A percentile compares a stretch with the other conserved stretches of the same genome.
Evolutionary conservation across 1,140 invertebrate species (phyloP).

Genomic region (Sitodiplosis mosellana): DNA sequence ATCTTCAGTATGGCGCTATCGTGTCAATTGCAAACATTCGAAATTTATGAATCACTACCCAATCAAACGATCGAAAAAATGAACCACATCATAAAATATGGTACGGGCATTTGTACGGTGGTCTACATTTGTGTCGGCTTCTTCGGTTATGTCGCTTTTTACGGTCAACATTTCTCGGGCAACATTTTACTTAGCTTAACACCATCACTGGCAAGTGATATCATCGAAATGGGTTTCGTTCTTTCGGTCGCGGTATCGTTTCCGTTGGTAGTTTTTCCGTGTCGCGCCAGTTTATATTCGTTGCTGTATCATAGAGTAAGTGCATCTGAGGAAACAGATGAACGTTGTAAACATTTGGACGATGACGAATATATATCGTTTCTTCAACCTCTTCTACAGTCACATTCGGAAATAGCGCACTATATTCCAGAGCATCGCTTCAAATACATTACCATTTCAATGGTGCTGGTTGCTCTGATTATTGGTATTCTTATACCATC

Average conservation of each 20-base stretch:
- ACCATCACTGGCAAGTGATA: slow-evolving; percentile 57
- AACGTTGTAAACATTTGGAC: background rate
- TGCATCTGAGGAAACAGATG: slow-evolving; percentile 4
- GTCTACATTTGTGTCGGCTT: slow-evolving; percentile 76
- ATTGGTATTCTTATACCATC: slow-evolving; percentile 64
- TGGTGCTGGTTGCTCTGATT: slow-evolving; percentile 53
- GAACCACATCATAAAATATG: slow-evolving; percentile 68
- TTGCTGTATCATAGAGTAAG: slow-evolving; percentile 69
- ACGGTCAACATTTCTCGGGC: slow-evolving; percentile 56
- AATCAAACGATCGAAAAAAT: slow-evolving; percentile 77
- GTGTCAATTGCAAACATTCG: slow-evolving; percentile 93
- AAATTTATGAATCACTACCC: slow-evolving; percentile 80
- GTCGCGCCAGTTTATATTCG: slow-evolving; percentile 81
- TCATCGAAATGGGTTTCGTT: slow-evolving; percentile 87
- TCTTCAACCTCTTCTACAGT: slow-evolving; percentile 14
- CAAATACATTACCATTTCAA: slow-evolving; percentile 55
- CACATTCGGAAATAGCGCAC: slow-evolving; percentile 19
- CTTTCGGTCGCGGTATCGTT: slow-evolving; percentile 89
- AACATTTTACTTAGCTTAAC: slow-evolving; percentile 80
- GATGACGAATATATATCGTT: background rate
- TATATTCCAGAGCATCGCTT: slow-evolving; percentile 63
- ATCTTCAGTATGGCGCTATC: slow-evolving; percentile 91
- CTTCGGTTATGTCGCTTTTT: slow-evolving; percentile 90
- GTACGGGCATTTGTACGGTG: slow-evolving; percentile 79
- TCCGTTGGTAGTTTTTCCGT: slow-evolving; percentile 92